These are phyloP conservation scores for Plutomurus gul DNA, from an alignment of 1,140 invertebrate species.

Conservation along the genomic window DNA sequence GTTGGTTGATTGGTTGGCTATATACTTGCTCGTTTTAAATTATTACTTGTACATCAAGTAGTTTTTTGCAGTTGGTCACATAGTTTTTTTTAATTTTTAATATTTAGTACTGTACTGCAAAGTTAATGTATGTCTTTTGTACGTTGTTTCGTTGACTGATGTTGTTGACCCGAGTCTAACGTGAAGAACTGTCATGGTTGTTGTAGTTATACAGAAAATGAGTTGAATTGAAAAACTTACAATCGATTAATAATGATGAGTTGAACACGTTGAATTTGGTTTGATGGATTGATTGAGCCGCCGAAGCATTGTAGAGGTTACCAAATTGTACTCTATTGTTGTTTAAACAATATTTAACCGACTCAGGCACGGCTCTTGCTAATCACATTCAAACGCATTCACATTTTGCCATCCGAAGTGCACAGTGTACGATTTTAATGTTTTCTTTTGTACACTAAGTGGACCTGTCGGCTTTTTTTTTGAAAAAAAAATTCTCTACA, in stretches of 20 bases:
- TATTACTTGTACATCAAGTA: no score
- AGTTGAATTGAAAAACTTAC: background rate
- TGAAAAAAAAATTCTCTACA: no score
- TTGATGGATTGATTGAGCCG: conserved; percentile 7
- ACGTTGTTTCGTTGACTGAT: background rate
- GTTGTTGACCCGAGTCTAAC: background rate
- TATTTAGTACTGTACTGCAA: no score
- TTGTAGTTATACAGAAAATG: background rate
- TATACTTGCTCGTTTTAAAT: no score
- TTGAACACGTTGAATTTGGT: background rate
- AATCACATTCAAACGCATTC: conserved; percentile 20
- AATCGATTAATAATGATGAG: background rate
- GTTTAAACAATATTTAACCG: conserved; percentile 25
- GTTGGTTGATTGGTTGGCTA: no score
- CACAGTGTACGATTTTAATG: no score
- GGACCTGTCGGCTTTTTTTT: no score
- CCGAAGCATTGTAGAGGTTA: background rate
- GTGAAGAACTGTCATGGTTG: background rate
- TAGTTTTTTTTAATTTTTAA: no score
- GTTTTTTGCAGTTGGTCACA: no score
- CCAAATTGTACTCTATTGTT: conserved; percentile 7
- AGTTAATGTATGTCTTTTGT: no score
- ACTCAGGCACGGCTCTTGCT: conserved; percentile 11
- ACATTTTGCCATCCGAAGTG: background rate
- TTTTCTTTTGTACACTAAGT: no score